These are phyloP conservation scores for Cephalopholis sonnerati DNA, from an alignment of 2,113 vertebrate genomes.

Conservation along the genomic window DNA sequence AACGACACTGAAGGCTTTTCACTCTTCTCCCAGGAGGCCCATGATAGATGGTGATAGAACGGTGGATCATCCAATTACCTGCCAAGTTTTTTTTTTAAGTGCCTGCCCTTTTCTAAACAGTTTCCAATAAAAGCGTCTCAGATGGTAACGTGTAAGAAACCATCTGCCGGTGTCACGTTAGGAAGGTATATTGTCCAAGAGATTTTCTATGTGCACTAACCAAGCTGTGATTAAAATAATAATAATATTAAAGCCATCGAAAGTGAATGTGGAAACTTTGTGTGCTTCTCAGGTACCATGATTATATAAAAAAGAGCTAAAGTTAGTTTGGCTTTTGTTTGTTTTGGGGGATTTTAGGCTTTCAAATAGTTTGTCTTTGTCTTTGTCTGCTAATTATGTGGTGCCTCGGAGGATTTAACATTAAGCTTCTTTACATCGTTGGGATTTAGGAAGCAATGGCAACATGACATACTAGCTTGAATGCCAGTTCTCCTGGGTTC, in stretches of 20 bases:
- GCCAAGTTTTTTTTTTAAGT: no score
- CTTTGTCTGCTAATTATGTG: neutral
- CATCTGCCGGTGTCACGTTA: no score
- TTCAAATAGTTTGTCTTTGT: constrained; percentile 19
- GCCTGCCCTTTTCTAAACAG: no score
- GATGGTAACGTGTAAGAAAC: no score
- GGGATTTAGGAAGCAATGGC: constrained; percentile 13
- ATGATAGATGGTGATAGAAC: no score
- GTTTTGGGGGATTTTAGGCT: constrained; percentile 4
- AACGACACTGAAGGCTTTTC: no score
- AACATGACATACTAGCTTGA: neutral
- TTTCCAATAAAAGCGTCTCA: no score
- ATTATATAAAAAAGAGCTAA: constrained; percentile 11
- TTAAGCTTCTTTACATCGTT: constrained; percentile 24
- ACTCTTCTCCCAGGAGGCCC: no score
- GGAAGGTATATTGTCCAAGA: no score
- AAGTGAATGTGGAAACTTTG: neutral
- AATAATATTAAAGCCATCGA: constrained; percentile 1
- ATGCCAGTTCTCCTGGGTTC: neutral
- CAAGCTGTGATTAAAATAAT: neutral
- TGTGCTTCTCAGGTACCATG: constrained; percentile 11
- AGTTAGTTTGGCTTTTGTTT: constrained; percentile 16
- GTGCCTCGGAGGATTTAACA: constrained; percentile 14
- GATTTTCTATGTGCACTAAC: neutral
- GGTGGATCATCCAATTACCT: no score